A percentile compares a stretch with the other conserved stretches of the same genome.
phyloP scores from a whole-genome alignment of 2,797 vertebrate genomes.

The Sphenodon punctatus region DNA sequence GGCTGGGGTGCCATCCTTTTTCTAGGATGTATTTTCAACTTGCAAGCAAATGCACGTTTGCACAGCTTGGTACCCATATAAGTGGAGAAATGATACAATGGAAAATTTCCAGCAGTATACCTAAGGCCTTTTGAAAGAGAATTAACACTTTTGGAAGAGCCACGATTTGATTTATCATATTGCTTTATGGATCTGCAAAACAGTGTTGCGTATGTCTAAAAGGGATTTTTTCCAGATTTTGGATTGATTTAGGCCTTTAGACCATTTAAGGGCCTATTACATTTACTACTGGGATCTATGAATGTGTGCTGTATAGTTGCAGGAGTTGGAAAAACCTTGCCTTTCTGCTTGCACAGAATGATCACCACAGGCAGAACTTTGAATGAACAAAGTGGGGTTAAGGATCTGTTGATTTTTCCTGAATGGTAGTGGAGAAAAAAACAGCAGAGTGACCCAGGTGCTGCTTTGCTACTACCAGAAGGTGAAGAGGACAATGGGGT shows the following conservation, averaged over 20 bases:
- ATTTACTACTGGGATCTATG: neutral
- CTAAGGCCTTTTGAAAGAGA: neutral
- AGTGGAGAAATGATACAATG: neutral
- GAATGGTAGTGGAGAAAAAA: neutral
- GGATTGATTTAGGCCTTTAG: neutral
- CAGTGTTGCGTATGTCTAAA: neutral
- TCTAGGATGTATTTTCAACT: neutral
- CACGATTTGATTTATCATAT: neutral
- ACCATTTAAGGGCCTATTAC: neutral
- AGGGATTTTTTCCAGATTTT: neutral
- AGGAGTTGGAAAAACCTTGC: neutral
- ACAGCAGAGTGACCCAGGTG: neutral
- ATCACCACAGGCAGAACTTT: neutral
- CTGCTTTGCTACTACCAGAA: neutral
- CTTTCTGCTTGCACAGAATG: neutral
- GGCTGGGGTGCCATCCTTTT: neutral
- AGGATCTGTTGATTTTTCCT: neutral
- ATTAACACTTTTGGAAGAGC: neutral
- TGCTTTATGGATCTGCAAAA: neutral
- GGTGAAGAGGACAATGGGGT: no score
- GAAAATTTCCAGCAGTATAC: neutral
- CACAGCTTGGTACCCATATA: neutral
- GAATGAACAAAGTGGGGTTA: neutral
- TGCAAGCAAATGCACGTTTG: neutral
- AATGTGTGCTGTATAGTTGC: neutral